phyloP scores from a whole-genome alignment of 2,888 invertebrate species.

The Caenorhabditis sp. region DNA sequence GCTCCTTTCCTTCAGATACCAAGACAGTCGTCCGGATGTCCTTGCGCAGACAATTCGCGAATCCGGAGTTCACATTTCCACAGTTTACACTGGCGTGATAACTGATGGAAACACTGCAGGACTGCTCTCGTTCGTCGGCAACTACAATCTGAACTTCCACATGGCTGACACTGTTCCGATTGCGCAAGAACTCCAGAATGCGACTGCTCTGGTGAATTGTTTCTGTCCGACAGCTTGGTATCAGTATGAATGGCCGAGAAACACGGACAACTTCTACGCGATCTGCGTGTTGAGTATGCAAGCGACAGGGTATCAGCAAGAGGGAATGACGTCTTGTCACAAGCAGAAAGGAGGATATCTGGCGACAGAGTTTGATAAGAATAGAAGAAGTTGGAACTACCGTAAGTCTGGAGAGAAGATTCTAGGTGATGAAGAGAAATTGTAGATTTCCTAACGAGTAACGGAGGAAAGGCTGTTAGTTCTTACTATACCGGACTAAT shows the following conservation, averaged over 20 bases:
- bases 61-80: conserved; percentile 21
- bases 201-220: conserved; percentile 33
- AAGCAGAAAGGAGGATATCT: conserved; percentile 11
- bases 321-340: neutral
- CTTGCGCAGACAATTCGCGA: conserved; percentile 15
- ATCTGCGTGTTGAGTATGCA: conserved; percentile 18
- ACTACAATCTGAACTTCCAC: conserved; percentile 34
- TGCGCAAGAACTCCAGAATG: conserved; percentile 11
- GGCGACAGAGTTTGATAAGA: conserved; percentile 20
- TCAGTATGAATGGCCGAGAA: conserved; percentile 28
- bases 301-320: conserved; percentile 12
- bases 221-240: conserved; percentile 20
- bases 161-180: conserved; percentile 7
- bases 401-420: conserved; percentile 7
- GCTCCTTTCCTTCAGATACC: conserved; percentile 19
- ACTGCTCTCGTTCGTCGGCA: conserved; percentile 14
- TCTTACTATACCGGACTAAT: conserved; percentile 29
- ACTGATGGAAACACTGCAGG: conserved; percentile 11
- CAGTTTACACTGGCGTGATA: conserved; percentile 22
- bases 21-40: conserved; percentile 28
- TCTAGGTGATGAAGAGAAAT: neutral
- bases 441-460: conserved; percentile 18
- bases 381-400: conserved; percentile 23
- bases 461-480: conserved; percentile 3
- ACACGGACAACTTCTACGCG: conserved; percentile 21